phyloP scores from a whole-genome alignment of 2,797 vertebrate genomes.

The Cetoscarus ocellatus region DNA sequence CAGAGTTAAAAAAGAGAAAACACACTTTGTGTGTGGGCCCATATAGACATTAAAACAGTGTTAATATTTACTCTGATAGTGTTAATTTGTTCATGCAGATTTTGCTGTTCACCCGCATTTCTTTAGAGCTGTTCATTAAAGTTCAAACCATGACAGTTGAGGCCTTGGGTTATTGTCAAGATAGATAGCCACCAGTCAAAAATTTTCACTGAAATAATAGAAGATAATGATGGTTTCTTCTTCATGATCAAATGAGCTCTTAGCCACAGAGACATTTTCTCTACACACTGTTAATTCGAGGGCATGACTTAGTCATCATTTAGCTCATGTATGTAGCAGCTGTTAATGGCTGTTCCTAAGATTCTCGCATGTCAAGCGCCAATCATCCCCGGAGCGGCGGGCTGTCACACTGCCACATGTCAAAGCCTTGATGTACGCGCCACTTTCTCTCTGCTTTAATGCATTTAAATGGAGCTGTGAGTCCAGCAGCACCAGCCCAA shows the following conservation, averaged over 20 bases:
- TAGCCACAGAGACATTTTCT: conserved; percentile 19
- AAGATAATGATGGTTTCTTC: conserved; percentile 26
- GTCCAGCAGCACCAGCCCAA: conserved; percentile 75
- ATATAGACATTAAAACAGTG: too few relatives aligned
- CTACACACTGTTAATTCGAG: conserved; percentile 52
- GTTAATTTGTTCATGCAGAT: too few relatives aligned
- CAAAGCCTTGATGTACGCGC: conserved; percentile 78
- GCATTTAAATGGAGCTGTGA: conserved; percentile 85
- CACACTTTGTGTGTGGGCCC: too few relatives aligned
- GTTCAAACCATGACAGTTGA: conserved; percentile 46
- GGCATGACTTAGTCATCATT: conserved; percentile 57
- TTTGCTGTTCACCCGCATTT: conserved; percentile 39
- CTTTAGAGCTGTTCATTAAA: conserved; percentile 30
- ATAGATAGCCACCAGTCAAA: conserved; percentile 48
- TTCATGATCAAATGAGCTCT: conserved; percentile 61
- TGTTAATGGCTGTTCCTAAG: conserved; percentile 69
- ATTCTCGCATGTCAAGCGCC: conserved; percentile 62
- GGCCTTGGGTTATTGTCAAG: conserved; percentile 35
- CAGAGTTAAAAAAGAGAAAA: too few relatives aligned
- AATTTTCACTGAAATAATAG: conserved; percentile 37
- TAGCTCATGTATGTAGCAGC: conserved; percentile 48
- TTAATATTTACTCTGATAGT: too few relatives aligned
- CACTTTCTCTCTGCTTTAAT: conserved; percentile 79
- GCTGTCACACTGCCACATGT: conserved; percentile 66
- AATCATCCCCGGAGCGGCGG: conserved; percentile 41